These are phyloP conservation scores for Oxyruncus cristatus DNA, from an alignment of 2,113 vertebrate genomes.

Conservation along the genomic window DNA sequence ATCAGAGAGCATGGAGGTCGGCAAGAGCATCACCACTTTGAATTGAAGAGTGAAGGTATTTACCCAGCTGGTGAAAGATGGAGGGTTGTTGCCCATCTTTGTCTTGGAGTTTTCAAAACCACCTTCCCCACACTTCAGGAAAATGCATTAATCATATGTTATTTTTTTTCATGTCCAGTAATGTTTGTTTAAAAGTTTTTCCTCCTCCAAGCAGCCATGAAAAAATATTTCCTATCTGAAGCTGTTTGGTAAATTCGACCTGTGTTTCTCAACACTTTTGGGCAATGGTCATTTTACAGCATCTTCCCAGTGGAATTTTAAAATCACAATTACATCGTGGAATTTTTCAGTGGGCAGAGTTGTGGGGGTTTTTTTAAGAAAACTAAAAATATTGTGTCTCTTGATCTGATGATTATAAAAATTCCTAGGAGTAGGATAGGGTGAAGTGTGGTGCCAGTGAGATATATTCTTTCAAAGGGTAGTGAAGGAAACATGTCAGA, in stretches of 20 bases:
- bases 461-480: not conserved
- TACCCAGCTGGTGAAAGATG: not conserved
- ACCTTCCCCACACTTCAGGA: not conserved
- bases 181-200: not conserved
- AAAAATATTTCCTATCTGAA: not conserved
- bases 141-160: not conserved
- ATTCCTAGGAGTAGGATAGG: not conserved
- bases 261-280: not conserved
- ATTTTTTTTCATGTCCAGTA: not conserved
- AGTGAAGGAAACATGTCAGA: not conserved
- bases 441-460: not conserved
- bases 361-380: not conserved
- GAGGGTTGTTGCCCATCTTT: not conserved
- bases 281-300: not conserved
- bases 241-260: not conserved
- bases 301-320: not conserved
- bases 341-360: accelerated
- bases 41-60: not conserved
- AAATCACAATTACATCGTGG: not conserved
- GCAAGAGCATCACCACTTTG: not conserved
- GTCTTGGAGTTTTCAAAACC: not conserved
- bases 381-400: not conserved
- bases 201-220: not conserved
- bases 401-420: not conserved
- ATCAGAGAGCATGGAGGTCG: not conserved